Conservation (phyloP, 2,888 invertebrate genomes). For the Patella depressa region DNA sequence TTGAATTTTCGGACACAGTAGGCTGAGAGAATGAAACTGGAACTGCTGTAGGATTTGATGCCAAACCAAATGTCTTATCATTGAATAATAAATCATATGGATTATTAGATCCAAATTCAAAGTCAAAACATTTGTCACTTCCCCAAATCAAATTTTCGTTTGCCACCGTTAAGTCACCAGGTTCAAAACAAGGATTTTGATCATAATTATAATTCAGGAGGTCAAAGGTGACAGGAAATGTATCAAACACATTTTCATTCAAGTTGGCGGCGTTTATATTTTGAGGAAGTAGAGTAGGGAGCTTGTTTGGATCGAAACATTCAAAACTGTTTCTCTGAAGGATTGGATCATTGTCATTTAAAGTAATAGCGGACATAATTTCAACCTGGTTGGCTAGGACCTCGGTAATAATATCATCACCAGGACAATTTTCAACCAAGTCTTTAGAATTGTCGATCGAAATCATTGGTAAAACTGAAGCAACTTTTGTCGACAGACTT, state of each 20-base stretch:
- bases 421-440: no score
- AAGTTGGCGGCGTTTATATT: not conserved
- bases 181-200: not conserved
- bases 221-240: not conserved
- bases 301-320: not conserved
- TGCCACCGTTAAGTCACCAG: not conserved
- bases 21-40: not conserved
- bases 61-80: not conserved
- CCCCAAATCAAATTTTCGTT: not conserved
- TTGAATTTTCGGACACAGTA: no score
- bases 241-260: not conserved
- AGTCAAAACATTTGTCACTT: not conserved
- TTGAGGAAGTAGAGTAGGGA: not conserved
- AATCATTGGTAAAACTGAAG: not conserved
- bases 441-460: not conserved
- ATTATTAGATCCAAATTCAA: not conserved
- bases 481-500: not conserved
- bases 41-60: slow-evolving; percentile 3
- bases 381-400: not conserved
- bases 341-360: not conserved
- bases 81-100: not conserved
- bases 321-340: not conserved
- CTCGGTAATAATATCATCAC: not conserved
- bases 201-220: not conserved
- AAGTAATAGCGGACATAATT: not conserved